Percentiles rank a stretch among this genome's conserved stretches.
Conservation (phyloP, 1,140 invertebrate genomes). For the Drosophila punjabiensis region DNA sequence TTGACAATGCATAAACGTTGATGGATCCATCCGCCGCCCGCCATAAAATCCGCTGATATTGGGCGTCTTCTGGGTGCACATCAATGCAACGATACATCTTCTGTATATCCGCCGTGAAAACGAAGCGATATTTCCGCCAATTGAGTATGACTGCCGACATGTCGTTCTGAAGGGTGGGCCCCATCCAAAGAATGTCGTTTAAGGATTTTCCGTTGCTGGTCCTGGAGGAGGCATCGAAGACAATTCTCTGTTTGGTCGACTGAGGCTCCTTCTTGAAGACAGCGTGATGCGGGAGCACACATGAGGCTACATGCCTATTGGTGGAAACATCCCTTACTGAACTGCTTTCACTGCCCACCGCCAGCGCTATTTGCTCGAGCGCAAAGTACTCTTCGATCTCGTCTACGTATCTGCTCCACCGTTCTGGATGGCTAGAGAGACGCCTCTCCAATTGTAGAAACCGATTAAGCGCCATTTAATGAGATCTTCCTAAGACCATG, state of each 20-base stretch:
- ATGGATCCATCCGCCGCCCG: not conserved
- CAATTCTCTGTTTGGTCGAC: too few species aligned
- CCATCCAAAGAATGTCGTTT: too few species aligned
- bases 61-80: slow-evolving; percentile 1
- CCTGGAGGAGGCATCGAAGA: too few species aligned
- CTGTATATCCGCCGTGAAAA: slow-evolving; percentile 7
- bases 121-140: not conserved
- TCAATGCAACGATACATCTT: slow-evolving; percentile 10
- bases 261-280: not conserved
- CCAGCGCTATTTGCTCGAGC: too few species aligned
- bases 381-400: not conserved
- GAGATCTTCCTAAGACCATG: slow-evolving; percentile 8
- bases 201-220: too few species aligned
- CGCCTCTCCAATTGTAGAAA: slow-evolving; percentile 13
- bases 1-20: not conserved
- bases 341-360: not conserved
- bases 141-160: not conserved
- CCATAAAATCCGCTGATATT: not conserved
- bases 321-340: not conserved
- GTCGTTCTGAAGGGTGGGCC: not conserved
- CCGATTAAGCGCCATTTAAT: slow-evolving; percentile 18
- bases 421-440: not conserved
- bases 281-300: not conserved
- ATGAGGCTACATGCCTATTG: not conserved
- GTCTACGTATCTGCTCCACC: not conserved